Conservation (phyloP, 2,113 vertebrate genomes). For the Callorhinus ursinus region DNA sequence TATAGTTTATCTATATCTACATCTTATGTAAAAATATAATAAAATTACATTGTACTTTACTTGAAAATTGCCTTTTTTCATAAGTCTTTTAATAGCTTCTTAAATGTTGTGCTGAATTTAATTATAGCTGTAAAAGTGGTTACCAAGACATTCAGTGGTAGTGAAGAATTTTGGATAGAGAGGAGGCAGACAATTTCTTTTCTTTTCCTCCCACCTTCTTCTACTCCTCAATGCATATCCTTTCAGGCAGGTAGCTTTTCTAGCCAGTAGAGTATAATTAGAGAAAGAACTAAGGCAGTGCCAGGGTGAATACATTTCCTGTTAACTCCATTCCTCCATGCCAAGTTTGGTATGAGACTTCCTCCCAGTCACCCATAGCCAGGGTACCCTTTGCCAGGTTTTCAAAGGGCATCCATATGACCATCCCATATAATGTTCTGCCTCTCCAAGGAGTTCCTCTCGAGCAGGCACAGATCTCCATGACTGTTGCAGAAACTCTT, state of each 20-base stretch:
- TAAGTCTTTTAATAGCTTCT: background rate
- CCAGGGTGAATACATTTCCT: background rate
- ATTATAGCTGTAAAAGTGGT: background rate
- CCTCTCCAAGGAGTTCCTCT: background rate
- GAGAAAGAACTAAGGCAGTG: background rate
- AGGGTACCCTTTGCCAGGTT: background rate
- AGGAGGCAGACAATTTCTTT: background rate
- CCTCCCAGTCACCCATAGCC: background rate
- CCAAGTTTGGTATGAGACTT: background rate
- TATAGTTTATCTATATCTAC: background rate
- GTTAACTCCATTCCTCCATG: background rate
- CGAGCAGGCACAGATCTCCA: background rate
- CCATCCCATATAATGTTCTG: background rate
- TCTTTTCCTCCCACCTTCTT: background rate
- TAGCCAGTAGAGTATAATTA: background rate
- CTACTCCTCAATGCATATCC: background rate
- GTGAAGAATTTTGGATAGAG: background rate
- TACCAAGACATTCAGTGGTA: background rate
- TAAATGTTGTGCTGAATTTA: conserved; percentile 21
- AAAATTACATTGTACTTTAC: background rate
- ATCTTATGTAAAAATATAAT: background rate
- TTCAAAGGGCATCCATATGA: background rate
- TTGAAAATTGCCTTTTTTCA: background rate
- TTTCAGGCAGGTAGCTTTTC: background rate
- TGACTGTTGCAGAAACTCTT: background rate